Percentiles rank a stretch among this genome's conserved stretches.
Evolutionary conservation across 2,113 vertebrate genomes (phyloP).

Genomic region (Mustelus asterias): DNA sequence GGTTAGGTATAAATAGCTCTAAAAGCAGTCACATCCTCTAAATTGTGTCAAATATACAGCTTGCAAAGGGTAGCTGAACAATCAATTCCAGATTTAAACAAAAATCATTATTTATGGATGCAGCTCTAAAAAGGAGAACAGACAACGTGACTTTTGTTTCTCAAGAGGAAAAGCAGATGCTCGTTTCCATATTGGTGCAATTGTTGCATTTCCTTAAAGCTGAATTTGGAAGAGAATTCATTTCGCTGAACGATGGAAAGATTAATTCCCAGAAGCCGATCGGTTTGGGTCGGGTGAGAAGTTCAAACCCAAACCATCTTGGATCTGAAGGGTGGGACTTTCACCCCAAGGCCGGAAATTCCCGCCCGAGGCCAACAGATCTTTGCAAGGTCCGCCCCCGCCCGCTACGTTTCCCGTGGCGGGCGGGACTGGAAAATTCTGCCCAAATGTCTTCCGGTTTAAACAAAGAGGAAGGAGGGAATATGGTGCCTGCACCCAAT

Average conservation of each 20-base stretch:
- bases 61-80: background rate
- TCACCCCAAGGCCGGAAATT: no score
- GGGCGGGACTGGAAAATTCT: no score
- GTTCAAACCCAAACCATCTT: background rate
- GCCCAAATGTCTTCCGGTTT: background rate
- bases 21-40: background rate
- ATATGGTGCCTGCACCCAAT: background rate
- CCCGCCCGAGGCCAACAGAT: no score
- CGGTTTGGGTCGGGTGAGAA: no score
- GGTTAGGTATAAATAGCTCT: background rate
- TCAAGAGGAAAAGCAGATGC: background rate
- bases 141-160: background rate
- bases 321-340: no score
- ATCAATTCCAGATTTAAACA: background rate
- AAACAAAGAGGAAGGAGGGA: no score
- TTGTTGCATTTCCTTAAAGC: background rate
- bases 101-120: background rate
- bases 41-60: background rate
- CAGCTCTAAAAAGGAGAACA: background rate
- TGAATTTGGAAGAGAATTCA: background rate
- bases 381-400: no score
- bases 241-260: background rate
- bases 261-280: background rate
- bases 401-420: no score
- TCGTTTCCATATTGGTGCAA: background rate